Evolutionary conservation across 1,140 invertebrate species (phyloP), one percentile per base, ranked within the genome.

Genomic region (Tyrophagus putrescentiae): DNA sequence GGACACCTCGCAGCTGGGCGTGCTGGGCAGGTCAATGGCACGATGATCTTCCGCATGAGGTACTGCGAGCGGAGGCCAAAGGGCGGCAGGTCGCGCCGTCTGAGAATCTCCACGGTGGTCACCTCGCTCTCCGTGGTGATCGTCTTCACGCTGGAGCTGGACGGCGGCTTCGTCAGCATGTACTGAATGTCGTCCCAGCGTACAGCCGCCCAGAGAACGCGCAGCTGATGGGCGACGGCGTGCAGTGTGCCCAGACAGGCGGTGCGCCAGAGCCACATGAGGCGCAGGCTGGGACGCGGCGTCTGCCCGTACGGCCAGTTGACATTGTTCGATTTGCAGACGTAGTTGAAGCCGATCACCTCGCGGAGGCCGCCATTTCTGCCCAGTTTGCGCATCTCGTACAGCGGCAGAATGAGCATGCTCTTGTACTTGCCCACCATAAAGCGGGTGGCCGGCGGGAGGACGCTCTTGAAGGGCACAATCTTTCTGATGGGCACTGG

Each of bases 111-210:
- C 32, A 87, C 76, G 0, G 92, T 92, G 61, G 92, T 85, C 36
- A 97, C 93, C 75, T 96, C 92, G 1, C 85, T 93, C 67, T 98
- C 93, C 0, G 90, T 95, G 0, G 92, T 95, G 1, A 94, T 80
- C 71, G 95, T 91, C 74, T 94, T 85, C 70, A 92, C 91, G 1
- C 90, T 89, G 72, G 94, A n/a, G 7, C 81, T 77, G 27, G 85
- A 88, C 23, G 75, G 71, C 64, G 76, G 76, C 3, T 67, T 66
- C 44, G 78, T 78, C 82, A 98, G 87, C n/a, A n/a, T n/a, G n/a
- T n/a, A n/a, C n/a, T n/a, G n/a, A n/a, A n/a, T n/a, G 69, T 98
- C 94, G 69, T 96, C 93, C 93, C 94, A 98, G 34, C 88, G 76
- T 1, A 97, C 72, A 68, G 87, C 93, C 0, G 83, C 81, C 88